These are phyloP conservation scores for Phodopus roborovskii DNA, from an alignment of 2,113 vertebrate genomes.

Conservation along the genomic window DNA sequence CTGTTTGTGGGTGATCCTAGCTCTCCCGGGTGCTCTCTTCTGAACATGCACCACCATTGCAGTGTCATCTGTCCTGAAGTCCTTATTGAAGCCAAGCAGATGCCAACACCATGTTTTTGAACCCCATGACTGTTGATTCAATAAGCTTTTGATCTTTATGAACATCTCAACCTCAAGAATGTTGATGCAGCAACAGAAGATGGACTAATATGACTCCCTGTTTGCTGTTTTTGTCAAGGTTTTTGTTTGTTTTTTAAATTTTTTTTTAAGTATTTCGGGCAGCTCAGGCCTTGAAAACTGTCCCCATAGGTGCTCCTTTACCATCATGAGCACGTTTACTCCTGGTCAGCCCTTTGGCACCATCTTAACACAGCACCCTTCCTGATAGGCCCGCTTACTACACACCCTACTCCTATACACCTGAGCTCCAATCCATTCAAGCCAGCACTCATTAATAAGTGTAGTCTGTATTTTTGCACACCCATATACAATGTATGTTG, in stretches of 20 bases:
- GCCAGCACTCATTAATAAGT: neutral
- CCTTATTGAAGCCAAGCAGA: neutral
- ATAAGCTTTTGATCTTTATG: neutral
- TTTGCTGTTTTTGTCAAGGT: neutral
- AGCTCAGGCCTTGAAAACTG: neutral
- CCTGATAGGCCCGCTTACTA: neutral
- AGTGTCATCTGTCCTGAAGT: neutral
- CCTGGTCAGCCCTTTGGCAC: fast-evolving
- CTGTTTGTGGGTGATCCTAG: too few species aligned
- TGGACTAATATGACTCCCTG: neutral
- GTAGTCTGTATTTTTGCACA: neutral
- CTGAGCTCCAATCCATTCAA: neutral
- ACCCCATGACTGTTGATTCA: neutral
- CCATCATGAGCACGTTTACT: fast-evolving
- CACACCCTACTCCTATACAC: neutral
- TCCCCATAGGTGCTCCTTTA: neutral
- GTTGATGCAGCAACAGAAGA: neutral
- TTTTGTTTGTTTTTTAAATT: neutral
- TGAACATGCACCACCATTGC: neutral
- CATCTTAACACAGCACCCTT: fast-evolving
- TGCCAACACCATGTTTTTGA: neutral
- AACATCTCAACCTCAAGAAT: neutral
- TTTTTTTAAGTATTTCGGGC: neutral
- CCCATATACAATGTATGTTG: neutral
- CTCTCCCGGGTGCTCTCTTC: neutral